Evolutionary conservation across 2,797 vertebrate species (phyloP).

Genomic region (Loriculus beryllinus): DNA sequence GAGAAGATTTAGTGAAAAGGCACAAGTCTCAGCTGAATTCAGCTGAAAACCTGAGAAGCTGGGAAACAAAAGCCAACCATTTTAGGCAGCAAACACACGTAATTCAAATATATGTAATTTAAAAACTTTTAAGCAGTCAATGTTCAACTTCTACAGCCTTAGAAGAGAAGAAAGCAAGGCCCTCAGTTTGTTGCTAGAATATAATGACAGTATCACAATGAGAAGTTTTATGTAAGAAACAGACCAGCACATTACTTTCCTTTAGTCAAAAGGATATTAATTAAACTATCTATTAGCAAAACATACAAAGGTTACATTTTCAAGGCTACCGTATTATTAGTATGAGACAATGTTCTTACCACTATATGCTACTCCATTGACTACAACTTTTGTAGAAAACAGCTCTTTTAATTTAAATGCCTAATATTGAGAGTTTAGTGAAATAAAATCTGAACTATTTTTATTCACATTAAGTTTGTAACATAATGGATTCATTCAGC

Average conservation of each 20-base stretch:
- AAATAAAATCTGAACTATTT: not conserved
- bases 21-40: not conserved
- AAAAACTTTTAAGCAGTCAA: not conserved
- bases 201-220: not conserved
- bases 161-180: not conserved
- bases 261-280: not conserved
- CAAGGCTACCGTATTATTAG: not conserved
- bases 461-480: not conserved
- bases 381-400: not conserved
- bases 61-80: not conserved
- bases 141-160: not conserved
- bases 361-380: not conserved
- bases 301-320: not conserved
- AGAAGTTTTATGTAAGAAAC: not conserved
- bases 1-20: not conserved
- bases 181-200: not conserved
- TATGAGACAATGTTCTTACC: not conserved
- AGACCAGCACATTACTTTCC: rapidly evolving
- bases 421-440: not conserved
- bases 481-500: not conserved
- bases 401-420: not conserved
- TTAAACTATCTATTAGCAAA: not conserved
- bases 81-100: not conserved
- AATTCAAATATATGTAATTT: not conserved
- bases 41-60: not conserved